A percentile compares a stretch with the other conserved stretches of the same genome.
Conservation (phyloP, 2,888 invertebrate species). For the Pachycephus smyrnensis region DNA sequence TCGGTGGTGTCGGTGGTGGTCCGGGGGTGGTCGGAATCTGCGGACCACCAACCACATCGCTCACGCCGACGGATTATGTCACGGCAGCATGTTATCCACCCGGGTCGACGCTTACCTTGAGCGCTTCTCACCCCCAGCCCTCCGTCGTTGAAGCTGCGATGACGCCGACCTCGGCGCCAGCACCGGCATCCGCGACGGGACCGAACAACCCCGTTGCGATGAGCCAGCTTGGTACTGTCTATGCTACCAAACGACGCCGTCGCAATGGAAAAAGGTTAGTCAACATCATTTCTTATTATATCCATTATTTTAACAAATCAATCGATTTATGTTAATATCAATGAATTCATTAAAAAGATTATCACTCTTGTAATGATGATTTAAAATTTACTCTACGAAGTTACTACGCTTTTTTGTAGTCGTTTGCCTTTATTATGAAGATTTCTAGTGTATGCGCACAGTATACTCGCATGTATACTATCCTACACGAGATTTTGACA, state of each 20-base stretch:
- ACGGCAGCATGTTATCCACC: conserved; percentile 54
- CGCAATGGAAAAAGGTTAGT: conserved; percentile 96
- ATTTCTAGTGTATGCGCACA: not conserved
- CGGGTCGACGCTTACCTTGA: conserved; percentile 64
- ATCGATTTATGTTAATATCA: conserved; percentile 12
- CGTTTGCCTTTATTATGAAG: too few species aligned
- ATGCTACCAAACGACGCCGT: conserved; percentile 94
- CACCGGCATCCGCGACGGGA: conserved; percentile 55
- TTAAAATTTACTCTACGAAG: not conserved
- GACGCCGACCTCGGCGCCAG: conserved; percentile 63
- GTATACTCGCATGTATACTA: too few species aligned
- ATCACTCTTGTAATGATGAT: not conserved
- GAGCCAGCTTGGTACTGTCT: conserved; percentile 96
- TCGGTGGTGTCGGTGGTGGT: conserved; percentile 56
- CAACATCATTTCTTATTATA: not conserved
- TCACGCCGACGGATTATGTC: conserved; percentile 55
- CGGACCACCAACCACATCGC: conserved; percentile 54
- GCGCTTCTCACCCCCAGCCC: conserved; percentile 50
- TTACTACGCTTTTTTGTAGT: not conserved
- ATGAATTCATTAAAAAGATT: not conserved
- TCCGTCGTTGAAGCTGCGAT: conserved; percentile 41
- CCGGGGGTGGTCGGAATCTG: conserved; percentile 59
- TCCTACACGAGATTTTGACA: too few species aligned
- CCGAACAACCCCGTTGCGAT: conserved; percentile 70
- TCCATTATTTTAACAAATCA: conserved; percentile 22